phyloP scores from a whole-genome alignment of 2,888 invertebrate genomes.

The Apodemia hepburni region DNA sequence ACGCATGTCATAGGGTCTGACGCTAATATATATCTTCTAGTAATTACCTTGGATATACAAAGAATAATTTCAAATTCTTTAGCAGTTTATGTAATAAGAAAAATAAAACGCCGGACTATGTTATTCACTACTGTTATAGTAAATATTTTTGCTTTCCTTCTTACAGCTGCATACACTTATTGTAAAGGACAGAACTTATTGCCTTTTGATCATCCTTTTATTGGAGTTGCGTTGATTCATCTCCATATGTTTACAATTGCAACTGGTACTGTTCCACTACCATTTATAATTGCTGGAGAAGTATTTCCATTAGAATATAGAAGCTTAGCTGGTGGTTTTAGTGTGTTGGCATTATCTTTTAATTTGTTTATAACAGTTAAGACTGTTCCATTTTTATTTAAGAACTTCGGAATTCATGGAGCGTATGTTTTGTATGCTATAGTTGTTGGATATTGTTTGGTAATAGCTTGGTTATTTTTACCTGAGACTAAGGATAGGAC shows the following conservation, averaged over 20 bases:
- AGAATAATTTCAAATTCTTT: slow-evolving; percentile 52
- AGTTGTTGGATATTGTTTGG: slow-evolving; percentile 47
- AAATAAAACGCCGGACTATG: slow-evolving; percentile 54
- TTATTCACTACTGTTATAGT: slow-evolving; percentile 45
- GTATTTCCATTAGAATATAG: slow-evolving; percentile 81
- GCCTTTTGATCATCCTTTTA: slow-evolving; percentile 41
- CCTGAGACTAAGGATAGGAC: slow-evolving; percentile 66
- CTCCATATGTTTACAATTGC: slow-evolving; percentile 75
- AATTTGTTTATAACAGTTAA: slow-evolving; percentile 57
- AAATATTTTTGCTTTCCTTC: slow-evolving; percentile 45
- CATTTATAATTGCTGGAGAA: slow-evolving; percentile 86
- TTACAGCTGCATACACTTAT: slow-evolving; percentile 48
- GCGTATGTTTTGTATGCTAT: slow-evolving; percentile 47
- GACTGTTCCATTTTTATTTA: slow-evolving; percentile 49
- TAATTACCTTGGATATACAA: slow-evolving; percentile 55
- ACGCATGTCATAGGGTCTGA: slow-evolving; percentile 46
- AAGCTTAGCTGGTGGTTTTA: slow-evolving; percentile 74
- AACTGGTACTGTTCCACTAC: slow-evolving; percentile 81
- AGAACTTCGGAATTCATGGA: slow-evolving; percentile 46
- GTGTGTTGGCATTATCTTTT: slow-evolving; percentile 49
- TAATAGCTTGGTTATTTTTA: slow-evolving; percentile 46
- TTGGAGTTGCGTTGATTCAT: slow-evolving; percentile 50
- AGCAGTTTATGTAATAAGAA: slow-evolving; percentile 57
- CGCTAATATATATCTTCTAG: slow-evolving; percentile 45
- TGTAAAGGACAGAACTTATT: slow-evolving; percentile 40